Conservation (phyloP, 2,797 vertebrate species). For the Hemitrygon akajei region DNA sequence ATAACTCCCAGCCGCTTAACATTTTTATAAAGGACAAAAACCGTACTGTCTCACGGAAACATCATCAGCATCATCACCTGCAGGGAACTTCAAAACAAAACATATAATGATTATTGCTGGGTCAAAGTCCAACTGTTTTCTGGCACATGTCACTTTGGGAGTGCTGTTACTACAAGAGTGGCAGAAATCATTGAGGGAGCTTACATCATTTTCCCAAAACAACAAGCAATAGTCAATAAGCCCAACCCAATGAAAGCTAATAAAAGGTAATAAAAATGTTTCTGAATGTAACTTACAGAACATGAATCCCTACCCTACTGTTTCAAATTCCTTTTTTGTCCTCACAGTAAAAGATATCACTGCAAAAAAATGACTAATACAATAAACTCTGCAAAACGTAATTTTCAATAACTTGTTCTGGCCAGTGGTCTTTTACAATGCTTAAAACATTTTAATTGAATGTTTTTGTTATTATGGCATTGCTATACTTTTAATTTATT, state of each 20-base stretch:
- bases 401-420: background rate
- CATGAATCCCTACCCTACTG: background rate
- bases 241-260: background rate
- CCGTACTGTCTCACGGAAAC: background rate
- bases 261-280: background rate
- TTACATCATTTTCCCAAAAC: background rate
- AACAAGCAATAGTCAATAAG: background rate
- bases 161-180: background rate
- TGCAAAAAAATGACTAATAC: background rate
- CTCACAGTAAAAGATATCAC: background rate
- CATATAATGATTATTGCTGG: background rate
- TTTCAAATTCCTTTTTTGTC: background rate
- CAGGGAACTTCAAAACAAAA: background rate
- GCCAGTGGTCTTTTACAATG: background rate
- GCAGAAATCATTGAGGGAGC: background rate
- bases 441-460: background rate
- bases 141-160: background rate
- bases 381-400: background rate
- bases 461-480: background rate
- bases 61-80: background rate
- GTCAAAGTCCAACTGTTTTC: background rate
- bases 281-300: background rate
- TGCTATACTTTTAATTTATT: background rate
- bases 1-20: background rate
- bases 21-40: background rate